Base-by-base conservation (phyloP, 2,888 invertebrate species). In the Amphimallon solstitiale region DNA sequence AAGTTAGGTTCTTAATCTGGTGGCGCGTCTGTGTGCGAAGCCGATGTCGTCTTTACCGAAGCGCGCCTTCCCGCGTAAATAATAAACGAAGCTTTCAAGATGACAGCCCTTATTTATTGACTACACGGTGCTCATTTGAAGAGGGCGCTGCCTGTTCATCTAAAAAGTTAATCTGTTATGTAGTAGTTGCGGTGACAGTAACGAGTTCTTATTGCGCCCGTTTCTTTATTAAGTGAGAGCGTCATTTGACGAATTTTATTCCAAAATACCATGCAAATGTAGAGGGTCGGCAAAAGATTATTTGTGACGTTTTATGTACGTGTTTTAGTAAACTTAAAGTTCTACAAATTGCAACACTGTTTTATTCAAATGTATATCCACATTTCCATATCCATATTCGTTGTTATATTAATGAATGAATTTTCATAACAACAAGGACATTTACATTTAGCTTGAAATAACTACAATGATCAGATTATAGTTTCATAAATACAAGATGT, bases 71-170 rank as follows among this genome's bases (percentile, higher is more conserved):
- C 40, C 45, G 48, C 66, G 35, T 66, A 62, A 66, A 66, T 66
- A 66, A 66, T 66, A 66, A 66, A 66, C 66, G 66, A 68, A 65
- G 68, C 71, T 68, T 70, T 69, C 70, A 71, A 69, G 70, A 70
- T 65, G 70, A 69, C 67, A 70, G 67, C 60, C 52, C 52, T 52
- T 66, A 64, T 66, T 70, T 70, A 71, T 71, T 66, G 70, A 68
- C 66, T 67, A 68, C 71, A 68, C 61, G 66, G 68, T 62, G 51
- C 67, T 65, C 66, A 64, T 66, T 68, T 63, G 29, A 15, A 51
- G 12, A 51, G 43, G 19, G 29, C 34, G 29, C 35, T 34, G 29
- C 23, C 12, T 29, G 23, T 40, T n/a, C 23, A 34, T 40, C 43
- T 43, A n/a, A 54, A 46, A 63, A 45, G 54, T 54, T 45, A 63